These are phyloP conservation scores for Paratilapia polleni DNA, from an alignment of 2,113 vertebrate species.

Conservation along the genomic window DNA sequence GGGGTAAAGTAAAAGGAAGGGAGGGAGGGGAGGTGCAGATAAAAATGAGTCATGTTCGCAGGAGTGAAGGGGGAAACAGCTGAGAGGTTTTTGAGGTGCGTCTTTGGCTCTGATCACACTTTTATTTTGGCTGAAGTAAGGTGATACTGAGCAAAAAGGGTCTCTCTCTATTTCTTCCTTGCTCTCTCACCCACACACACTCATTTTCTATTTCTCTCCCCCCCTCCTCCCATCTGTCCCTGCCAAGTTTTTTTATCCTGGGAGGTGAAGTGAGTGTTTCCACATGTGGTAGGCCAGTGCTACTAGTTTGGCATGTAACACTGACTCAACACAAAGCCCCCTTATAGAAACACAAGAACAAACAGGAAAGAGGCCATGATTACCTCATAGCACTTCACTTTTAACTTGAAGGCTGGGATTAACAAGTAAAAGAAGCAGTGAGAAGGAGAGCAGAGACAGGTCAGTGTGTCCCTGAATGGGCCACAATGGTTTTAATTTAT, in stretches of 20 bases:
- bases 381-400: slow-evolving; percentile 66
- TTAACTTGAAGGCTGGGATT: slow-evolving; percentile 24
- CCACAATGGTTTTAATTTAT: not conserved
- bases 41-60: slow-evolving; percentile 73
- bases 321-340: slow-evolving; percentile 76
- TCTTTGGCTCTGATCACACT: slow-evolving; percentile 70
- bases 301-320: slow-evolving; percentile 77
- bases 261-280: slow-evolving; percentile 77
- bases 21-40: slow-evolving; percentile 16
- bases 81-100: slow-evolving; percentile 75
- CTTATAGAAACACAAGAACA: slow-evolving; percentile 70
- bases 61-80: slow-evolving; percentile 74
- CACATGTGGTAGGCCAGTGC: slow-evolving; percentile 72
- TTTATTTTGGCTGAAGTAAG: slow-evolving; percentile 78
- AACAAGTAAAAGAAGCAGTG: not conserved
- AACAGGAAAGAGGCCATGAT: slow-evolving; percentile 61
- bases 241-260: slow-evolving; percentile 74
- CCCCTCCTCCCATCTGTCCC: slow-evolving; percentile 44
- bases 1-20: not conserved
- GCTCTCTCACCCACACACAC: slow-evolving; percentile 41
- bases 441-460: not conserved
- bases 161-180: slow-evolving; percentile 2
- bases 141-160: slow-evolving; percentile 61
- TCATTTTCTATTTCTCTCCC: slow-evolving; percentile 31
- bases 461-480: not conserved